Evolutionary conservation across 2,797 vertebrate genomes (phyloP).

Genomic region (Pagetopsis macropterus): DNA sequence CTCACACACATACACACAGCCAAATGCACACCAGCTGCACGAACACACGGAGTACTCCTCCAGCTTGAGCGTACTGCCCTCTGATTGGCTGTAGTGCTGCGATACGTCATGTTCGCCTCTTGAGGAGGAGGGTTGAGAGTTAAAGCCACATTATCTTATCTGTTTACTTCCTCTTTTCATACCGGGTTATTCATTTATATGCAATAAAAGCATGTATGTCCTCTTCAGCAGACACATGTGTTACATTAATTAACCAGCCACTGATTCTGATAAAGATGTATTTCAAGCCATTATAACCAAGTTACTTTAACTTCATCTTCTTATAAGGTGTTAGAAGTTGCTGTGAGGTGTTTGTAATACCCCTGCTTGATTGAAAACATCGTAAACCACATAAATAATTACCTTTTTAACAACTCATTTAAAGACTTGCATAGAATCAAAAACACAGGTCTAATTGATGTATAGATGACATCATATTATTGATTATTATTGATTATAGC

Average conservation of each 20-base stretch:
- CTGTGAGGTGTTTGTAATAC: neutral
- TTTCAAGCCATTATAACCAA: too few relatives aligned
- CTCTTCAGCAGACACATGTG: neutral
- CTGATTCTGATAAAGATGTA: neutral
- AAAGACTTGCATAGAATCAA: neutral
- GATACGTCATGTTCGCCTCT: slow-evolving; percentile 69
- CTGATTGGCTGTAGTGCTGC: slow-evolving; percentile 70
- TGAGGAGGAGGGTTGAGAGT: slow-evolving; percentile 59
- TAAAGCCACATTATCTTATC: slow-evolving; percentile 75
- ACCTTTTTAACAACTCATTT: neutral
- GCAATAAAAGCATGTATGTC: neutral
- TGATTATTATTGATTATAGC: neutral
- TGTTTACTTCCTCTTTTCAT: slow-evolving; percentile 50
- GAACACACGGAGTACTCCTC: slow-evolving; percentile 59
- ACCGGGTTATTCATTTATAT: neutral
- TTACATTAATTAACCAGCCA: neutral
- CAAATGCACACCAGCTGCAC: slow-evolving; percentile 60
- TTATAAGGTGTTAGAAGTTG: neutral
- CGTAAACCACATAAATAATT: neutral
- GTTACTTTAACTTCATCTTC: neutral
- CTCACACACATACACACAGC: slow-evolving; percentile 63
- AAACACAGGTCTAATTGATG: neutral
- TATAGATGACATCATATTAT: too few relatives aligned
- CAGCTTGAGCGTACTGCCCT: slow-evolving; percentile 48
- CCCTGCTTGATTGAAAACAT: neutral